A percentile compares a stretch with the other conserved stretches of the same genome.
These are phyloP conservation scores for Poeciliopsis gracilis DNA, from an alignment of 2,797 vertebrate species.

Conservation along the genomic window DNA sequence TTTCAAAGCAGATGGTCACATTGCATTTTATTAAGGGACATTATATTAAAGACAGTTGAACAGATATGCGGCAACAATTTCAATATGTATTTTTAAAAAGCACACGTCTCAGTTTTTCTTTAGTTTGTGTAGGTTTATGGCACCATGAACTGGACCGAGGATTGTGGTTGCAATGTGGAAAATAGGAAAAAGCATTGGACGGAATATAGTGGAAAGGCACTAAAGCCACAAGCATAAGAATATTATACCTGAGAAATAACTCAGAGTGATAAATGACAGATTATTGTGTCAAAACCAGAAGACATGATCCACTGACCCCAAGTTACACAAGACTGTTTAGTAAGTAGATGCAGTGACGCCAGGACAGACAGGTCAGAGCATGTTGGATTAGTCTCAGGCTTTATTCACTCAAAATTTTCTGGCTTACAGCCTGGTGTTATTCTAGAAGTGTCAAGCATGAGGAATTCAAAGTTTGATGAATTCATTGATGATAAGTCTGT, in stretches of 20 bases:
- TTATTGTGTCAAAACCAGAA: slow-evolving; percentile 1
- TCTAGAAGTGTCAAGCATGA: neutral
- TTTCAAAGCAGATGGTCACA: neutral
- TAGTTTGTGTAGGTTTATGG: neutral
- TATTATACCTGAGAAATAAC: neutral
- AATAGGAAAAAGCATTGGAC: neutral
- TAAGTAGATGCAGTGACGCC: slow-evolving; percentile 9
- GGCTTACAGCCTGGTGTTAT: neutral
- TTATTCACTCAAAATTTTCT: neutral
- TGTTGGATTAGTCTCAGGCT: slow-evolving; percentile 25
- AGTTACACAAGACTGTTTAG: slow-evolving; percentile 25
- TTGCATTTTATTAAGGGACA: neutral
- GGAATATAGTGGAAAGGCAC: neutral
- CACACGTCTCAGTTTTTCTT: neutral
- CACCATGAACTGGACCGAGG: neutral
- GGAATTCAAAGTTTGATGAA: neutral
- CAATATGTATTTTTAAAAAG: neutral
- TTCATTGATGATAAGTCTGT: neutral
- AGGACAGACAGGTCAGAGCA: slow-evolving; percentile 34
- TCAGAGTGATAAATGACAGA: neutral
- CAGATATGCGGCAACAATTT: neutral
- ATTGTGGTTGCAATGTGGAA: neutral
- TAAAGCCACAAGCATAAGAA: neutral
- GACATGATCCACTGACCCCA: neutral
- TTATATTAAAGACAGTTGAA: too few species aligned